These are phyloP conservation scores for Hormaphis cornu DNA, from an alignment of 1,140 invertebrate genomes.

Conservation along the genomic window DNA sequence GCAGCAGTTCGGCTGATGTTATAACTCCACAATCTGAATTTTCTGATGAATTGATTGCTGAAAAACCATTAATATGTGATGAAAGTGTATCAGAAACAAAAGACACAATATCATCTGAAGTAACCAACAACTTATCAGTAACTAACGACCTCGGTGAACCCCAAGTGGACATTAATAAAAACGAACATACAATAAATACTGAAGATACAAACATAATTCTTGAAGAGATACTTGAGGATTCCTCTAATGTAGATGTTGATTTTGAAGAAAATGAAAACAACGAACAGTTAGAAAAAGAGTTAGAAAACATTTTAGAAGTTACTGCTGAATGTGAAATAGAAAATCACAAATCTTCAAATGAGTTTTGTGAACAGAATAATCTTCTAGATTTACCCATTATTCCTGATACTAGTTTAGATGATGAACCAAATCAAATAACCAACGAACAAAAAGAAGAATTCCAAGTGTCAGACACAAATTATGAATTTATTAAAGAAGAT, in stretches of 20 bases:
- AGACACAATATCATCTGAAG: constrained; percentile 15
- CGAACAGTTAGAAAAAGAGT: not conserved
- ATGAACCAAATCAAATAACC: not conserved
- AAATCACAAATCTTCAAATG: not conserved
- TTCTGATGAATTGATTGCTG: constrained; percentile 24
- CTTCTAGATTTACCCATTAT: constrained; percentile 20
- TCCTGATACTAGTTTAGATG: constrained; percentile 1
- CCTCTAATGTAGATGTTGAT: not conserved
- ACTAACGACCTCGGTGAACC: not conserved
- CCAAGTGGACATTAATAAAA: not conserved
- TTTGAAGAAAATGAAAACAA: not conserved
- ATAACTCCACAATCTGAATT: not conserved
- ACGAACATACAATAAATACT: not conserved
- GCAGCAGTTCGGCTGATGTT: not conserved
- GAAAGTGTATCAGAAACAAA: constrained; percentile 21
- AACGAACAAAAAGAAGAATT: not conserved
- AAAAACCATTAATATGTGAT: constrained; percentile 27
- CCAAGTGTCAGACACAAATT: not conserved
- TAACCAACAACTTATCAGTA: not conserved
- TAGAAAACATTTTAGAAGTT: not conserved
- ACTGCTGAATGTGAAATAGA: not conserved
- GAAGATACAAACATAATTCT: not conserved
- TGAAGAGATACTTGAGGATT: not conserved
- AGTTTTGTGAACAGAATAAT: not conserved
- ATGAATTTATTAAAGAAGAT: not conserved